Evolutionary conservation across 2,888 invertebrate genomes (phyloP).

Genomic region (Brachyopa scutellaris): DNA sequence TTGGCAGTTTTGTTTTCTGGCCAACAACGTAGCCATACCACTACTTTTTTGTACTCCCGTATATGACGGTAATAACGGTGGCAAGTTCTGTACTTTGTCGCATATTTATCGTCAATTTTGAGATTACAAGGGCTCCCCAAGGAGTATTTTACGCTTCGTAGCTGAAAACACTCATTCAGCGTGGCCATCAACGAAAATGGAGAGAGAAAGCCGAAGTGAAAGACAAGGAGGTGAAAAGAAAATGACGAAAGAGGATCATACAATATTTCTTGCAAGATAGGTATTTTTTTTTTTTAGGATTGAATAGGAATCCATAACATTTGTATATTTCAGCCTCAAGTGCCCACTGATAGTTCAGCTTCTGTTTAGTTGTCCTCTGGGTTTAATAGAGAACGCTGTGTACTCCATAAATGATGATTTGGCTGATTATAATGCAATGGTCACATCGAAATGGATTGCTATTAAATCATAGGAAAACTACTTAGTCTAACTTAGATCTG

Average conservation of each 20-base stretch:
- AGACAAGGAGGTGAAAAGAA: background rate
- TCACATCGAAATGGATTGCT: too few species aligned
- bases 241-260: slow-evolving; percentile 2
- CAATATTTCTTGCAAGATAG: slow-evolving; percentile 9
- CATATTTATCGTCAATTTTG: slow-evolving; percentile 71
- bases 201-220: slow-evolving; percentile 20
- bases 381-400: too few species aligned
- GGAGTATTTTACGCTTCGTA: slow-evolving; percentile 39
- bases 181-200: slow-evolving; percentile 33
- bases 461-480: too few species aligned
- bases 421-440: too few species aligned
- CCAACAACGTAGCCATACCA: slow-evolving; percentile 42
- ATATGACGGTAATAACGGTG: slow-evolving; percentile 54
- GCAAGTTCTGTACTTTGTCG: slow-evolving; percentile 64
- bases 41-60: background rate
- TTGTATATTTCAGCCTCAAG: too few species aligned
- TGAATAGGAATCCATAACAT: too few species aligned
- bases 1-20: slow-evolving; percentile 46
- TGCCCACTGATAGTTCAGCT: too few species aligned
- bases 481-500: too few species aligned
- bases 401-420: too few species aligned
- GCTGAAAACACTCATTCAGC: slow-evolving; percentile 36
- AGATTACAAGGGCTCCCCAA: slow-evolving; percentile 62
- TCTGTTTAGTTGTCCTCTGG: too few species aligned
- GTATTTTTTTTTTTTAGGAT: too few species aligned